Conservation (phyloP, 2,113 vertebrate species). For the human (Homo sapiens) region GRCh38 chr5:40939501-40940000, state of each 20-base stretch:
- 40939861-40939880: conserved; percentile 4
- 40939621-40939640: background rate
- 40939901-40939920: conserved; percentile 42
- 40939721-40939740: conserved; percentile 12
- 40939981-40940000: conserved; percentile 23
- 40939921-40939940: conserved; percentile 52
- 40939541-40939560: conserved; percentile 29
- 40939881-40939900: conserved; percentile 56
- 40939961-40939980: background rate
- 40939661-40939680: conserved; percentile 14
- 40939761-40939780: background rate
- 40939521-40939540: background rate
- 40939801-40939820: background rate
- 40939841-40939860: background rate
- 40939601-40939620: background rate
- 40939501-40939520: background rate
- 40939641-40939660: background rate
- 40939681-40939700: background rate
- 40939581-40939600: background rate
- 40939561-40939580: background rate
- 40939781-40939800: background rate
- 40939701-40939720: background rate
- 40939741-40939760: conserved; percentile 13
- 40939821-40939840: conserved; percentile 23
- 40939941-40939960: conserved; percentile 55